Percentiles rank a stretch among this genome's conserved stretches.
These are phyloP conservation scores for Lanius ludovicianus DNA, from an alignment of 2,113 vertebrate species.

Conservation along the genomic window DNA sequence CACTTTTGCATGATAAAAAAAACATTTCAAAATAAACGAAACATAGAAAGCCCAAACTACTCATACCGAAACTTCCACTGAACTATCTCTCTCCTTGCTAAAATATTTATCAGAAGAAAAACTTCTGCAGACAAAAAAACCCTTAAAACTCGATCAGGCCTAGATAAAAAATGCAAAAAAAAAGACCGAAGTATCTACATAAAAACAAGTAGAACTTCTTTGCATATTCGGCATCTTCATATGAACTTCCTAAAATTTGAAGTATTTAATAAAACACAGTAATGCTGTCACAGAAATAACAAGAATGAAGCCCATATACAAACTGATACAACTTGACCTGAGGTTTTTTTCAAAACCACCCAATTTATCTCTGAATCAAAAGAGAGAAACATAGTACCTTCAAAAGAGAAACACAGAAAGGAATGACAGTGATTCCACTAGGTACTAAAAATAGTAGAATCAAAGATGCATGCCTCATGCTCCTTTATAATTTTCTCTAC, in stretches of 20 bases:
- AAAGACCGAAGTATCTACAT: not conserved
- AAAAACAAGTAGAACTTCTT: not conserved
- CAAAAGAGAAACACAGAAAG: not conserved
- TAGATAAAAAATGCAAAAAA: not conserved
- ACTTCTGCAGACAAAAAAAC: not conserved
- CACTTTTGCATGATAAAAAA: not conserved
- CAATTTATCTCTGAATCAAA: not conserved
- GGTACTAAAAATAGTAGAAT: not conserved
- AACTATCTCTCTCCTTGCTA: not conserved
- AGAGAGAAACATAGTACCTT: not conserved
- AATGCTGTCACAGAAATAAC: not conserved
- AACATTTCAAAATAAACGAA: not conserved
- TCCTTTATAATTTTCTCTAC: not conserved
- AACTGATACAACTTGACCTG: not conserved
- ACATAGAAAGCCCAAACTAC: not conserved
- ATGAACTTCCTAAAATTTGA: not conserved
- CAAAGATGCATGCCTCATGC: not conserved
- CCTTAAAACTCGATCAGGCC: rapidly evolving
- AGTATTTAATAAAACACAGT: not conserved
- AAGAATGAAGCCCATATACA: not conserved
- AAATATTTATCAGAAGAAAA: not conserved
- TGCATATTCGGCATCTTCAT: not conserved
- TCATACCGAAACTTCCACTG: not conserved
- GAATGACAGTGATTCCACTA: not conserved
- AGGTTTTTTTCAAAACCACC: not conserved